A percentile compares a stretch with the other conserved stretches of the same genome.
phyloP scores from a whole-genome alignment of 2,888 invertebrate species.

The Hemithea aestivaria region DNA sequence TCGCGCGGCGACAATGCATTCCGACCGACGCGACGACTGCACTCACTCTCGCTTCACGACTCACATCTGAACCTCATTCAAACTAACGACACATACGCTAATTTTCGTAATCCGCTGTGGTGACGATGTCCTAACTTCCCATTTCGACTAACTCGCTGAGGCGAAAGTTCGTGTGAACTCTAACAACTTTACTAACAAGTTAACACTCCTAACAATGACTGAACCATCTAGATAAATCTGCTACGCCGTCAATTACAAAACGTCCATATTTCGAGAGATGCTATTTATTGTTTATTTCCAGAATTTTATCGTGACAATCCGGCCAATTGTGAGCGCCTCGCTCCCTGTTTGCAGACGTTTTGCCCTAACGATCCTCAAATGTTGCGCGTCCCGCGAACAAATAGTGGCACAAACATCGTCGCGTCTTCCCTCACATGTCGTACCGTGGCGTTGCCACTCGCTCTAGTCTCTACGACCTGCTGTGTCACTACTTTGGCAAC shows the following conservation, averaged over 20 bases:
- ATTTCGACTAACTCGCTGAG: slow-evolving; percentile 62
- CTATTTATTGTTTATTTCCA: slow-evolving; percentile 69
- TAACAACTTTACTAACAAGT: slow-evolving; percentile 74
- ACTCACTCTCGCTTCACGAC: slow-evolving; percentile 55
- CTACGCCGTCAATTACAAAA: slow-evolving; percentile 70
- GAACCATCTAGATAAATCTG: slow-evolving; percentile 75
- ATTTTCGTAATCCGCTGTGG: slow-evolving; percentile 59
- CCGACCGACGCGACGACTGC: slow-evolving; percentile 53
- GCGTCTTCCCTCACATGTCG: slow-evolving; percentile 28
- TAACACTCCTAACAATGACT: slow-evolving; percentile 75
- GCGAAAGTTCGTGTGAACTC: slow-evolving; percentile 70
- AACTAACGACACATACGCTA: slow-evolving; percentile 60
- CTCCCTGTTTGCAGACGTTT: slow-evolving; percentile 68
- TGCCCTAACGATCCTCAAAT: slow-evolving; percentile 75
- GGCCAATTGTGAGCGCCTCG: slow-evolving; percentile 63
- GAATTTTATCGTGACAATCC: slow-evolving; percentile 66
- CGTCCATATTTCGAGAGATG: slow-evolving; percentile 69
- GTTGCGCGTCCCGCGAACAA: slow-evolving; percentile 71
- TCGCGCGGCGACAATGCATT: slow-evolving; percentile 76
- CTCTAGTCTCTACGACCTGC: slow-evolving; percentile 3
- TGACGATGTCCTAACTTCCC: slow-evolving; percentile 65
- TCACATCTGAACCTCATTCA: slow-evolving; percentile 51
- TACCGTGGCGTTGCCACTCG: slow-evolving; percentile 28
- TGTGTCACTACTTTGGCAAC: slow-evolving; percentile 39
- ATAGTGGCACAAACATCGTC: slow-evolving; percentile 59